These are phyloP conservation scores for Dipodomys stephensi DNA, from an alignment of 2,113 vertebrate genomes.

Conservation along the genomic window DNA sequence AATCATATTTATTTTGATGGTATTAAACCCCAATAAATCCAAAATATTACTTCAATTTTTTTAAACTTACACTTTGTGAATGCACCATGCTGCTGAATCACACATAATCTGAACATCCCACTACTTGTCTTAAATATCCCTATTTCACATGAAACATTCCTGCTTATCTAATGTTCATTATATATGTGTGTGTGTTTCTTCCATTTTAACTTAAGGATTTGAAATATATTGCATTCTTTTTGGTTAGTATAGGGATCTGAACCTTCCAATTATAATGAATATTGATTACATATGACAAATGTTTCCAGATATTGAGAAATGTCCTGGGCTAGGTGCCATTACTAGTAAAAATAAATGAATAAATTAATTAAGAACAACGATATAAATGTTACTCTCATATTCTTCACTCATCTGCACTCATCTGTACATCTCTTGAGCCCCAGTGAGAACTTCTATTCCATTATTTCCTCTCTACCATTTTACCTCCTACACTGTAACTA, in stretches of 20 bases:
- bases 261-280: slow-evolving; percentile 3
- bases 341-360: too few species aligned
- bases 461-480: too few species aligned
- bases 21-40: too few species aligned
- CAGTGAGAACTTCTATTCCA: too few species aligned
- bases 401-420: too few species aligned
- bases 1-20: too few species aligned
- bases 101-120: not conserved
- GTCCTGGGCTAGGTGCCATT: not conserved
- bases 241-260: not conserved
- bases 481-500: too few species aligned
- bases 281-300: not conserved
- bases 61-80: not conserved
- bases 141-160: not conserved
- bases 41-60: too few species aligned
- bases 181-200: not conserved
- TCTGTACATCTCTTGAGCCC: too few species aligned
- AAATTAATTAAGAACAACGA: not conserved
- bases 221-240: not conserved
- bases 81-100: not conserved
- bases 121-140: not conserved
- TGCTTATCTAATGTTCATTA: not conserved
- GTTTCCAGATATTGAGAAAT: not conserved
- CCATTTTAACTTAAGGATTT: not conserved
- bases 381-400: not conserved